phyloP scores from a whole-genome alignment of 2,888 invertebrate genomes.

The Scrobipalpa costella region DNA sequence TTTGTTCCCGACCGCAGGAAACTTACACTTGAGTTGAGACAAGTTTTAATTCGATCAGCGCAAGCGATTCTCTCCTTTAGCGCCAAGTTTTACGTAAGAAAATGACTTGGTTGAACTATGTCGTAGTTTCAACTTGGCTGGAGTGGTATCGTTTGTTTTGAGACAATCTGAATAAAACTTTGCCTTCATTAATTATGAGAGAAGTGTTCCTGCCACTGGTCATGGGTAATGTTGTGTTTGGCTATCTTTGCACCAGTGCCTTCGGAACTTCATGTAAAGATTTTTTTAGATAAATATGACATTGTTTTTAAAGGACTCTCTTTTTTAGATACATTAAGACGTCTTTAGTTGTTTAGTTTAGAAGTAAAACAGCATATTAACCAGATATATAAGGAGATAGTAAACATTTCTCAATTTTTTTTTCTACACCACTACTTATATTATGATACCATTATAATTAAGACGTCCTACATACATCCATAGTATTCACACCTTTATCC shows the following conservation, averaged over 20 bases:
- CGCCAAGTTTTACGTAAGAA: conserved; percentile 7
- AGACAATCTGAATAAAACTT: conserved; percentile 58
- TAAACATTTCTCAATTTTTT: no score
- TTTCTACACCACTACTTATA: no score
- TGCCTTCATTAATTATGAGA: background rate
- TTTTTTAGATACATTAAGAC: no score
- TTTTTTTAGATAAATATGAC: no score
- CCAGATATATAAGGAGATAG: no score
- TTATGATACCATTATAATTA: no score
- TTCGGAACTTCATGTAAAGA: no score
- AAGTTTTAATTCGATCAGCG: conserved; percentile 55
- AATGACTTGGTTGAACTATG: conserved; percentile 50
- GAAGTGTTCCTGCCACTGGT: background rate
- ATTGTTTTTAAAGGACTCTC: no score
- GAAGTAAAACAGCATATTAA: no score
- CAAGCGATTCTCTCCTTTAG: conserved; percentile 49
- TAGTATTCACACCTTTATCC: no score
- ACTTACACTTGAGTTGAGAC: conserved; percentile 37
- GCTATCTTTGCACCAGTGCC: background rate
- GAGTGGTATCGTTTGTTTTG: conserved; percentile 50
- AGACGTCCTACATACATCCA: no score
- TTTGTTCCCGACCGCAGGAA: conserved; percentile 12
- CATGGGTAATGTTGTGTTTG: background rate
- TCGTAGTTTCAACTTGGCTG: conserved; percentile 28
- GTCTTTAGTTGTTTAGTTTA: no score